A percentile compares a stretch with the other conserved stretches of the same genome.
phyloP scores from a whole-genome alignment of 2,888 invertebrate genomes.

The Eristalis arbustorum region DNA sequence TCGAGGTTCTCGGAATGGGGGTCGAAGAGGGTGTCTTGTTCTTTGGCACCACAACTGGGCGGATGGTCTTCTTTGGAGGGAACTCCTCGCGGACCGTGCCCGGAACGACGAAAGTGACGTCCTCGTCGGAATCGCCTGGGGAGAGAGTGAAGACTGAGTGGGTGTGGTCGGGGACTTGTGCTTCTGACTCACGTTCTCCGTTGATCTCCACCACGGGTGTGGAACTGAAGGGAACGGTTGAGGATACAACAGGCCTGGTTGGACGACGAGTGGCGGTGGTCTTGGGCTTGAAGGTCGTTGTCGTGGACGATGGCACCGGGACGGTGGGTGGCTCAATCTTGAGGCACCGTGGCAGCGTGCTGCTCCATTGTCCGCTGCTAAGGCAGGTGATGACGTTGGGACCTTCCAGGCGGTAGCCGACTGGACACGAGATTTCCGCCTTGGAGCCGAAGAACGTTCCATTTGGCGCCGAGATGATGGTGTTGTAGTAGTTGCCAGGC shows the following conservation, averaged over 20 bases:
- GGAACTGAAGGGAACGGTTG: constrained; percentile 74
- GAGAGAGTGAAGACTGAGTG: background rate
- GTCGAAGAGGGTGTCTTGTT: constrained; percentile 77
- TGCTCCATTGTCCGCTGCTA: constrained; percentile 90
- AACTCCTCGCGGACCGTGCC: constrained; percentile 80
- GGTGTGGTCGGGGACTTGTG: background rate
- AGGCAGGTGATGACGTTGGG: constrained; percentile 86
- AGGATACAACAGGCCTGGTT: constrained; percentile 74
- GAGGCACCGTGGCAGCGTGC: constrained; percentile 88
- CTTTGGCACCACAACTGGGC: constrained; percentile 76
- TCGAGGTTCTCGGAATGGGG: constrained; percentile 80
- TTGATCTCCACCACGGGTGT: constrained; percentile 77
- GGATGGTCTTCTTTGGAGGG: constrained; percentile 80
- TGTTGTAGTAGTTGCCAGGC: constrained; percentile 81
- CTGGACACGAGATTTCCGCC: constrained; percentile 88
- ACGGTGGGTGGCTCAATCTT: constrained; percentile 82
- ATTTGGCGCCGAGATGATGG: constrained; percentile 84
- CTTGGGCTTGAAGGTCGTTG: constrained; percentile 77
- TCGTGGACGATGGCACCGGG: constrained; percentile 73
- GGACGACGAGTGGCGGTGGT: constrained; percentile 77
- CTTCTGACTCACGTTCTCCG: constrained; percentile 75
- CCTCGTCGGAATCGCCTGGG: constrained; percentile 78
- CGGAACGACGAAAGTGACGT: constrained; percentile 78
- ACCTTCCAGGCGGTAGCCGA: constrained; percentile 86
- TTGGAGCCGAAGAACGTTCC: constrained; percentile 86